These are phyloP conservation scores for Nysson spinosus DNA, from an alignment of 2,888 invertebrate genomes.

Conservation along the genomic window DNA sequence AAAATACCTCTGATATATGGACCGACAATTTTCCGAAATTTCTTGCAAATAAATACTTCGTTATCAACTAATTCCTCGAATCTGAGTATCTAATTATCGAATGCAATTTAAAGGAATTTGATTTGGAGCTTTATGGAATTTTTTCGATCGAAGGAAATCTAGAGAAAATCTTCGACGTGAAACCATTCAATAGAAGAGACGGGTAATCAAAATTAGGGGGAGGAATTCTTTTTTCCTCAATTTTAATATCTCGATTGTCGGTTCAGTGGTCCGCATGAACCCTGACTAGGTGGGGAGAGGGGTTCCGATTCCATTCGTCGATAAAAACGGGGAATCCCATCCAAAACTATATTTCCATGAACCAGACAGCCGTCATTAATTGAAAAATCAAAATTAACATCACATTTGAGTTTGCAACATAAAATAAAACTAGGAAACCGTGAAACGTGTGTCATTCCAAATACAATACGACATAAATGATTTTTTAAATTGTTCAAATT, in stretches of 20 bases:
- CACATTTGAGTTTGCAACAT: not conserved
- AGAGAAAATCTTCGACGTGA: conserved; percentile 15
- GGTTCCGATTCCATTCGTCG: conserved; percentile 32
- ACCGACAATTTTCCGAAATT: too few species aligned
- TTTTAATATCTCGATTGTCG: conserved; percentile 66
- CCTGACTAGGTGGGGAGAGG: conserved; percentile 22
- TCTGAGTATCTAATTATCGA: too few species aligned
- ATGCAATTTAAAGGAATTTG: conserved; percentile 7
- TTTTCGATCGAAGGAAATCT: not conserved
- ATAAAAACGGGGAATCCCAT: conserved; percentile 31
- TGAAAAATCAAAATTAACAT: conserved; percentile 46
- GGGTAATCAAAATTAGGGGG: conserved; percentile 55
- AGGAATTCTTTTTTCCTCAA: conserved; percentile 53
- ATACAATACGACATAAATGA: not conserved
- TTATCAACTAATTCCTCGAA: too few species aligned
- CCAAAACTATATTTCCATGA: conserved; percentile 18
- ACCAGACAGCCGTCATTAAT: conserved; percentile 38
- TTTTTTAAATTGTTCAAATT: too few species aligned
- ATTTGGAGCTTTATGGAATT: conserved; percentile 6
- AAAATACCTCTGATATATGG: too few species aligned
- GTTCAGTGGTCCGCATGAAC: conserved; percentile 55
- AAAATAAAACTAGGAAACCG: not conserved
- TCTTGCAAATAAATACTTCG: too few species aligned
- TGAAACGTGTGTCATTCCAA: too few species aligned
- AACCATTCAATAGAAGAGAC: too few species aligned